Evolutionary conservation across 1,140 invertebrate genomes (phyloP), one percentile per base, ranked within the genome.

Genomic region (Telenomus remus): DNA sequence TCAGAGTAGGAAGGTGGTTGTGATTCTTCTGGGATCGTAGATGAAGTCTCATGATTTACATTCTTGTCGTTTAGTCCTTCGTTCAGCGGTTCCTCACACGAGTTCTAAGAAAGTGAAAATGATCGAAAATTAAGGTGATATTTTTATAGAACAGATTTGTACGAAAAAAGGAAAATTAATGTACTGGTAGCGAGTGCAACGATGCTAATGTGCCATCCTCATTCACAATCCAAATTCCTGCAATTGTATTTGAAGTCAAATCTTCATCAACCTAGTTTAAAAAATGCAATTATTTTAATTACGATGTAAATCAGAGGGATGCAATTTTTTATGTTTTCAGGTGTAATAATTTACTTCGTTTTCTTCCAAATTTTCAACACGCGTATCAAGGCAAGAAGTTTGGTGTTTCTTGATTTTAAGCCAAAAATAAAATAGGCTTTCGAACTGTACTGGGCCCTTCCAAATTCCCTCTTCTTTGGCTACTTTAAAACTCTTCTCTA

Each of bases 401-500:
- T 11, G n/a, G 9, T 4, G 19, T 39, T 39, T 39, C 9, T n/a
- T 39, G 9, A 11, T 9, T 39, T 39, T 39, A 9, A 39, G 37
- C n/a, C 37, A 39, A 9, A 39, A 39, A 39, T 39, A 39, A 39
- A 39, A 39, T 2, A 39, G 8, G 37, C 37, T 39, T 9, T 39
- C 8, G 8, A 39, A 39, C 8, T 39, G 8, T 39, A 39, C 8
- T 9, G 8, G 37, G 3, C 37, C 37, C 9, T 39, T 39, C 37
- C 37, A 39, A 39, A 39, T 39, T 39, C n/a, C 37, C 37, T 39
- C 37, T 39, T n/a, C 37, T 39, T 39, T 39, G 3, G 37, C n/a
- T 4, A 39, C 1, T 39, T n/a, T 39, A 9, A 39, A 39, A 9
- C 37, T 39, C n/a, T 39, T 39, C 37, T 39, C 37, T 9, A 39